Percentiles rank a stretch among this genome's conserved stretches.
These are phyloP conservation scores for Samia ricini DNA, from an alignment of 1,140 invertebrate species.

Conservation along the genomic window DNA sequence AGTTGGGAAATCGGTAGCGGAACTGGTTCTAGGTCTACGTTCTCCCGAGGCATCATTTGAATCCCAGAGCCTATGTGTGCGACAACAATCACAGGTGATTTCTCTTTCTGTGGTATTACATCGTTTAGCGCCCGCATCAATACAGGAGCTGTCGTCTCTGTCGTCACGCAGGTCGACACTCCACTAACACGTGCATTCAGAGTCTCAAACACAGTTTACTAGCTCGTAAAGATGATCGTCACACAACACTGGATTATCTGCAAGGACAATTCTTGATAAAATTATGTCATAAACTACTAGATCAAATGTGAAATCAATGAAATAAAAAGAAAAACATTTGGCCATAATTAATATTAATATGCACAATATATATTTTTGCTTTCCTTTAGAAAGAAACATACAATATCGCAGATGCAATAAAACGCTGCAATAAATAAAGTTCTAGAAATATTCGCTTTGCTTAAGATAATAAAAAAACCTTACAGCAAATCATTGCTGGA, in stretches of 20 bases:
- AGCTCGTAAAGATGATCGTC: slow-evolving; percentile 83
- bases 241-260: slow-evolving; percentile 88
- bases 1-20: slow-evolving; percentile 32
- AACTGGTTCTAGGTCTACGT: slow-evolving; percentile 21
- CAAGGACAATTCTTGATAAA: slow-evolving; percentile 31
- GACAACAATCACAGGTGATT: slow-evolving; percentile 46
- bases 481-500: background rate
- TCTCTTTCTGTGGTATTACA: slow-evolving; percentile 44
- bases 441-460: background rate
- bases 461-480: background rate
- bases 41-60: slow-evolving; percentile 23
- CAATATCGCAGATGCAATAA: slow-evolving; percentile 1
- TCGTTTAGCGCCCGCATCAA: slow-evolving; percentile 69
- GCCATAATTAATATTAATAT: background rate
- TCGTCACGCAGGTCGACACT: slow-evolving; percentile 75
- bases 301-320: background rate
- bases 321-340: background rate
- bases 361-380: background rate
- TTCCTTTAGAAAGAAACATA: background rate
- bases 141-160: slow-evolving; percentile 68
- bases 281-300: background rate
- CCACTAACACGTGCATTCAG: slow-evolving; percentile 84
- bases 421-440: background rate
- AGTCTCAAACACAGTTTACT: slow-evolving; percentile 81
- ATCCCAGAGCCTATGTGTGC: slow-evolving; percentile 35